A percentile compares a stretch with the other conserved stretches of the same genome.
Evolutionary conservation across 2,888 invertebrate genomes (phyloP).

Genomic region (Disparrhopalites patrizii): DNA sequence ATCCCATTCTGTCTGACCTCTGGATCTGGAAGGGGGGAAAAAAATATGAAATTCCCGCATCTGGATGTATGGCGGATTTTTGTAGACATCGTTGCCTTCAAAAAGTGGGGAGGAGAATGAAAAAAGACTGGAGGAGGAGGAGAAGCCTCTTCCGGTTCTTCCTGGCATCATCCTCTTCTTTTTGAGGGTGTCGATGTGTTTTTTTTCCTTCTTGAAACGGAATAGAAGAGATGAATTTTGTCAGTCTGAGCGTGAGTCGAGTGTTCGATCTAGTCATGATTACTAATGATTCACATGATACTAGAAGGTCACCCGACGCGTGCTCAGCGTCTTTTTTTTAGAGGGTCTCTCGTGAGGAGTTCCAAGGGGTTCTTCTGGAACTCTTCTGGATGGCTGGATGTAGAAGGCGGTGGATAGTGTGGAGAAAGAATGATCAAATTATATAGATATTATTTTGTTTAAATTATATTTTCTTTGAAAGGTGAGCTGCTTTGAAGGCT

Average conservation of each 20-base stretch:
- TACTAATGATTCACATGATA: conserved; percentile 33
- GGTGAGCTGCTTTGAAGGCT: conserved; percentile 36
- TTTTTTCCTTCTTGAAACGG: not conserved
- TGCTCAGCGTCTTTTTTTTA: conserved; percentile 35
- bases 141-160: too few relatives aligned
- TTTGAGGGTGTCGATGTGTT: not conserved
- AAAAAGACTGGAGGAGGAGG: too few relatives aligned
- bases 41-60: too few relatives aligned
- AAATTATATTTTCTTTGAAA: not conserved
- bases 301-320: conserved; percentile 48
- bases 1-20: too few relatives aligned
- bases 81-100: too few relatives aligned
- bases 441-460: not conserved
- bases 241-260: conserved; percentile 47
- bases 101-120: too few relatives aligned
- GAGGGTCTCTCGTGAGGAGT: too few relatives aligned
- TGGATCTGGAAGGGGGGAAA: too few relatives aligned
- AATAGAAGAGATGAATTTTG: conserved; percentile 12
- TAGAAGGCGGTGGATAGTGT: not conserved
- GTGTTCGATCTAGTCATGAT: conserved; percentile 49
- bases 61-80: too few relatives aligned
- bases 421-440: not conserved
- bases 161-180: too few relatives aligned
- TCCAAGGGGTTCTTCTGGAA: too few relatives aligned
- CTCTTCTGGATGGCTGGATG: too few relatives aligned